These are phyloP conservation scores for Synergus umbraculus DNA, from an alignment of 2,888 invertebrate genomes.

Conservation along the genomic window DNA sequence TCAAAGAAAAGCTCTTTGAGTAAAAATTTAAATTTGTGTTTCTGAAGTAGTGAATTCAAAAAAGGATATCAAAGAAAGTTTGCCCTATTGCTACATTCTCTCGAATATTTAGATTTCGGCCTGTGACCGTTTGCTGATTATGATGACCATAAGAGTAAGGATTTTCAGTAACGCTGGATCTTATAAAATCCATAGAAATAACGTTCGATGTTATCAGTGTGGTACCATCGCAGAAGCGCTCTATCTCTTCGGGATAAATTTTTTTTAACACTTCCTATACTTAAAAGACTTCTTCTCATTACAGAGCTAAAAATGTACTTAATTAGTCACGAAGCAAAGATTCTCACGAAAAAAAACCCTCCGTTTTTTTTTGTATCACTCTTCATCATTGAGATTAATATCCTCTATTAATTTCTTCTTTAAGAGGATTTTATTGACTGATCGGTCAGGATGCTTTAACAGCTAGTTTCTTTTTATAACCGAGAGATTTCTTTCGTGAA, in stretches of 20 bases:
- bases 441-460: constrained; percentile 11
- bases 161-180: constrained; percentile 27
- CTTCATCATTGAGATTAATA: neutral
- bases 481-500: neutral
- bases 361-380: neutral
- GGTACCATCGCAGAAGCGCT: constrained; percentile 48
- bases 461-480: neutral
- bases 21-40: neutral
- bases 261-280: constrained; percentile 19
- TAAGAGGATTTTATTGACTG: constrained; percentile 34
- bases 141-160: constrained; percentile 13
- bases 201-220: constrained; percentile 56
- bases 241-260: constrained; percentile 2
- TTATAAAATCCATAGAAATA: constrained; percentile 55
- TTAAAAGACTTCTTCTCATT: constrained; percentile 29
- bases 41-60: constrained; percentile 21
- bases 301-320: constrained; percentile 33
- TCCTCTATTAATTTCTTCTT: neutral
- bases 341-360: constrained; percentile 6
- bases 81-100: constrained; percentile 14
- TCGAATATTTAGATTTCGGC: constrained; percentile 22
- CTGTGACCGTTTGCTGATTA: constrained; percentile 3
- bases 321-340: constrained; percentile 17
- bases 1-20: neutral
- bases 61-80: neutral